phyloP scores from a whole-genome alignment of 2,888 invertebrate genomes.

The Oscheius sp. region DNA sequence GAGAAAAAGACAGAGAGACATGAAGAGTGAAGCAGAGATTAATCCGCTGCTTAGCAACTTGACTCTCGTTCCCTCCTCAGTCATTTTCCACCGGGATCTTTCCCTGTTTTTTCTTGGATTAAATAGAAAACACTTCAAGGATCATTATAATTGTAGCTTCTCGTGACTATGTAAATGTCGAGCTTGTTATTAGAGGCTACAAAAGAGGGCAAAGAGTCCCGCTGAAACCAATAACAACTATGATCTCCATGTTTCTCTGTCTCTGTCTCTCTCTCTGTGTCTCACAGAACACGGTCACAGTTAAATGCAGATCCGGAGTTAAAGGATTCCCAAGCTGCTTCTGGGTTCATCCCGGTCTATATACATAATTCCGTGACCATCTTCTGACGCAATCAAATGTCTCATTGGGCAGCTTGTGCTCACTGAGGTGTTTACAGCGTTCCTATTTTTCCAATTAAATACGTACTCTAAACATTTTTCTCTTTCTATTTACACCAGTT shows the following conservation, averaged over 20 bases:
- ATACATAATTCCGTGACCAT: neutral
- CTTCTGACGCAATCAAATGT: slow-evolving; percentile 4
- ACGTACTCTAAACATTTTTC: neutral
- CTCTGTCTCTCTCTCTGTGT: slow-evolving; percentile 34
- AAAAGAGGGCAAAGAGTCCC: slow-evolving; percentile 42
- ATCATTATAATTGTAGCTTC: too few species aligned
- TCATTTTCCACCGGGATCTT: slow-evolving; percentile 1
- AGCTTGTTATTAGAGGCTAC: slow-evolving; percentile 38
- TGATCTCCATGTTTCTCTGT: slow-evolving; percentile 19
- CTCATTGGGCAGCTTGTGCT: neutral
- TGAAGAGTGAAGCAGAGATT: neutral
- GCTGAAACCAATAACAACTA: slow-evolving; percentile 3
- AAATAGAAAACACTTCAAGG: too few species aligned
- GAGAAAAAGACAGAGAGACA: neutral
- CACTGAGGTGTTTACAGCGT: neutral
- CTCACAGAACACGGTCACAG: slow-evolving; percentile 19
- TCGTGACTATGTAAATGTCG: slow-evolving; percentile 30
- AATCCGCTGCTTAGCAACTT: neutral
- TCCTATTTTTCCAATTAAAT: neutral
- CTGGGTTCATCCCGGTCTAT: too few species aligned
- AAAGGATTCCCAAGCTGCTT: too few species aligned
- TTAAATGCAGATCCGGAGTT: too few species aligned
- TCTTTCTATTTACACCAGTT: neutral
- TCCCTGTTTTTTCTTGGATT: slow-evolving; percentile 3
- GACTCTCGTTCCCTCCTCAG: neutral